A percentile compares a stretch with the other conserved stretches of the same genome.
Evolutionary conservation across 2,797 vertebrate genomes (phyloP).

Genomic region (Enteromius thamalakanensis): DNA sequence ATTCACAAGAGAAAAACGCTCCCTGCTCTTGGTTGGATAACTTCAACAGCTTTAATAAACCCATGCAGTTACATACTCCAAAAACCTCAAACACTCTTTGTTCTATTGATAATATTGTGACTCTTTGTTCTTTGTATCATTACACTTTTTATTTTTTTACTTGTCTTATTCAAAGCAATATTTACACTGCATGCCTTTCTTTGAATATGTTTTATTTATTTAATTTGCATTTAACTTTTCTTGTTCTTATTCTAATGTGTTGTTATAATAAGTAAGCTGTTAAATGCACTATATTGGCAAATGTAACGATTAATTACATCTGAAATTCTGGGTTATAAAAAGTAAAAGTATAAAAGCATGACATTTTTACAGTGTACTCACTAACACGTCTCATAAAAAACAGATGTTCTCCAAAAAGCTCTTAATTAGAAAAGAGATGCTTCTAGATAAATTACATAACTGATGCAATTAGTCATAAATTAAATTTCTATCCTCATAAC

Average conservation of each 20-base stretch:
- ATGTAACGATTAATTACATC: neutral
- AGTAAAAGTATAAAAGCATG: neutral
- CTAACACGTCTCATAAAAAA: neutral
- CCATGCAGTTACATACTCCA: no score
- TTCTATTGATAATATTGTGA: neutral
- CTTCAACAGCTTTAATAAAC: neutral
- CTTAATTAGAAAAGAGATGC: constrained; percentile 20
- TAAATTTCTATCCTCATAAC: neutral
- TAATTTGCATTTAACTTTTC: neutral
- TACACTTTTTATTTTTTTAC: neutral
- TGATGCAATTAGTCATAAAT: constrained; percentile 11
- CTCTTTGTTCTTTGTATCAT: neutral
- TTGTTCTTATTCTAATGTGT: neutral
- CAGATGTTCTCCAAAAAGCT: constrained; percentile 18
- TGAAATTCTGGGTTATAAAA: neutral
- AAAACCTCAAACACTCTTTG: neutral
- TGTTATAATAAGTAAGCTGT: neutral
- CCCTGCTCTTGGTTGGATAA: neutral
- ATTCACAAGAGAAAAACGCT: neutral
- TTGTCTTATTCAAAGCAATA: neutral
- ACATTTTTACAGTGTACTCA: neutral
- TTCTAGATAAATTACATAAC: constrained; percentile 25
- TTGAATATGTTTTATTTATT: neutral
- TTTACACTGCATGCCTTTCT: neutral
- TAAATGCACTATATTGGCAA: neutral